Evolutionary conservation across 2,888 invertebrate species (phyloP), one percentile per base, ranked within the genome.

Genomic region (Polia nebulosa): DNA sequence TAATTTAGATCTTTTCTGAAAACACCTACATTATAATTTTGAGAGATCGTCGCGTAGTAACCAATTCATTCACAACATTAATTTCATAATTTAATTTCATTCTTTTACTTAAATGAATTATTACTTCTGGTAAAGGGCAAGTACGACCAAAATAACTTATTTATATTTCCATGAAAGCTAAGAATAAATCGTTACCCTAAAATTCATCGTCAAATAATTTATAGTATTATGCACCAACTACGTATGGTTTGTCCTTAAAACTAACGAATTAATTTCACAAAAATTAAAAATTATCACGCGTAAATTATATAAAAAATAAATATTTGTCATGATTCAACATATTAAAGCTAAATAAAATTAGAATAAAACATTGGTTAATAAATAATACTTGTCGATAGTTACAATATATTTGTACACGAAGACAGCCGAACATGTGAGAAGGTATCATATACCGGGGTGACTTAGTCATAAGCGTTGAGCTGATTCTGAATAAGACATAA

Each of bases 271-370:
- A 79, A 81, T 84, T 82, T 82, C 78, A 84, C 63, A 80, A 73
- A 76, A 63, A 63, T 55, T 15, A 51, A 41, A 36, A 72, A 72
- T 80, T 83, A 85, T 82, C 84, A 83, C 73, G 62, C 83, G 77
- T 88, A 86, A 90, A 72, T 78, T 72, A 59, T 51, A 74, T 81
- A 88, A 90, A 92, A 92, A 93, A 93, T 91, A 94, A 93, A 93
- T 92, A 93, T 92, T 92, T 95, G 94, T 95, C 94, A 94, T 94
- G 94, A 92, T 93, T 91, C 81, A 93, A 94, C 91, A 85, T 88
- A 89, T 87, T 89, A 92, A 84, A 89, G 81, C 89, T 92, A 92
- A 91, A 89, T 89, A 90, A 89, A 88, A 85, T 79, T 84, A 85
- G 78, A 77, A 86, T 83, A 88, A 88, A 88, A 72, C 89, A 85